Evolutionary conservation across 1,140 invertebrate species (phyloP), one percentile per base, ranked within the genome.

Genomic region (Drosophila nigrodunni): DNA sequence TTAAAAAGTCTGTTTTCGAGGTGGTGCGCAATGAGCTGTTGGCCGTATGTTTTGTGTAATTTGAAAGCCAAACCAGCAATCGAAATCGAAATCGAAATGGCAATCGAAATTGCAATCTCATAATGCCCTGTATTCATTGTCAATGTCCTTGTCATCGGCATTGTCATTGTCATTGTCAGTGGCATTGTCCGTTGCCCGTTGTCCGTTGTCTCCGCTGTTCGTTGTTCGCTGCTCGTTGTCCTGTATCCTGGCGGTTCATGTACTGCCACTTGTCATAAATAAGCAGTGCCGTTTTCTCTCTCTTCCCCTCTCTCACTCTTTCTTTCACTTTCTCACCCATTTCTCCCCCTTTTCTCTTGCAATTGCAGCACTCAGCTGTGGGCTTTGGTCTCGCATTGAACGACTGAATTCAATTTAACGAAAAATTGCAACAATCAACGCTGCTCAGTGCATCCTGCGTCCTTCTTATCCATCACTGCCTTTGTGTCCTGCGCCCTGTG

Each of bases 351-450:
- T 18, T 13, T 11, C 30, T 15, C 52, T 55, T 30, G 25, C 3
- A 30, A 30, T 30, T 2, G 25, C 52, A 39, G 7, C 43, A 68
- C 73, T 59, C 55, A 30, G 52, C 60, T 60, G 11, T 46, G 64
- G 52, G 69, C 82, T 75, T 74, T 64, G 82, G 71, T 62, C 79
- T 67, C 30, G 72, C 72, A 79, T 77, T 79, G 82, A 86, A 82
- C 62, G 83, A 82, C 80, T 82, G 85, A 88, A 88, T 88, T 88
- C 83, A 88, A 88, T 88, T 88, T 89, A 88, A 88, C 83, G 83
- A 89, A 80, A 89, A 88, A 89, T 88, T 88, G 83, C 83, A 88
- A 88, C 83, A 88, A 88, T 88, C 83, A 88, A 77, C 80, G 77
- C 74, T 77, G 60, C 76, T 70, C 44, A 61, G 49, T 61, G 71